Conservation (phyloP, 2,113 vertebrate genomes). For the Seriola quinqueradiata region DNA sequence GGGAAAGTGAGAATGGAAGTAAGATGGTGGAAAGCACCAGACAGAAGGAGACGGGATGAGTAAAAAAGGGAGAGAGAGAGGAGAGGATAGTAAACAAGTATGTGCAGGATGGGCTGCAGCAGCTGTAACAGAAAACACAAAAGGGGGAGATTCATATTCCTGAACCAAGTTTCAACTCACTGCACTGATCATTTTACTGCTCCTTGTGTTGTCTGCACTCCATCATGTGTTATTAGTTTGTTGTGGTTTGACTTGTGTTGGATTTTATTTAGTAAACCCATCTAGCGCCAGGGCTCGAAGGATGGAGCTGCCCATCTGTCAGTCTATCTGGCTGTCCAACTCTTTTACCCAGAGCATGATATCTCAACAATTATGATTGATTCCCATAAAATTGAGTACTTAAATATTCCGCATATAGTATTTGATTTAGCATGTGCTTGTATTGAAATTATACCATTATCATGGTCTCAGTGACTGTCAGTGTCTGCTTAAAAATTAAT, state of each 20-base stretch:
- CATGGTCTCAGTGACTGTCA: background rate
- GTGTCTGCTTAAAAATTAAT: background rate
- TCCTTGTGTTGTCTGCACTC: background rate
- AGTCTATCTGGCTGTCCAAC: background rate
- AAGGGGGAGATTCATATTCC: background rate
- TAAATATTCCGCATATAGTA: background rate
- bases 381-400: background rate
- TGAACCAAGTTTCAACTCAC: slow-evolving; percentile 14
- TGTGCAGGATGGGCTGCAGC: background rate
- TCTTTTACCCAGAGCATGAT: background rate
- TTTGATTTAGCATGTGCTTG: background rate
- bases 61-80: background rate
- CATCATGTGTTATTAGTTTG: background rate
- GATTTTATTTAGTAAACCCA: background rate
- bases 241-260: background rate
- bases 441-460: background rate
- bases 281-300: background rate
- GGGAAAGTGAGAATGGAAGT: slow-evolving; percentile 3
- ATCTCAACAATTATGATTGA: background rate
- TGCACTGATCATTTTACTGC: background rate
- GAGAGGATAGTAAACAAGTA: background rate
- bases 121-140: background rate
- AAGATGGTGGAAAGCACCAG: background rate
- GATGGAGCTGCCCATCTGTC: background rate
- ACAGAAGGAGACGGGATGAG: background rate